Evolutionary conservation across 2,113 vertebrate species (phyloP), one percentile per base, ranked within the genome.

Genomic region (Psettodes erumei): DNA sequence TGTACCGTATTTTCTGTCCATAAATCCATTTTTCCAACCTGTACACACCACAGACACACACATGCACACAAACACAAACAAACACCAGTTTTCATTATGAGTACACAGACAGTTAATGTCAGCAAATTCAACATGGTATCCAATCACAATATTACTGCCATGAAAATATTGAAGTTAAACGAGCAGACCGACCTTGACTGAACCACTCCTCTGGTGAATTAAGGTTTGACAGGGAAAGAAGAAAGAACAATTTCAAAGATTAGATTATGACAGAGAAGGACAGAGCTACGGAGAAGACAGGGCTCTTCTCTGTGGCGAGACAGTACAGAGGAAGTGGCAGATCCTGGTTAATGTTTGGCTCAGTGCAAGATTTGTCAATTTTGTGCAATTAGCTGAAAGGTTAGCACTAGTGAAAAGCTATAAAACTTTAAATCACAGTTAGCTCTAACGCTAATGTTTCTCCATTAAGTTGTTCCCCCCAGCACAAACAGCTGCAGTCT

Each of bases 1-100:
- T 35, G 96, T 96, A 89, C 96, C 95, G 85, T 95, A 96, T 80
- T 97, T 96, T 79, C 93, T 95, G 93, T 98, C 96, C 90, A 91
- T 75, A 81, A 95, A 95, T 71, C 95, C 94, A 43, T 96, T 96
- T 88, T 95, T 96, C 93, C 96, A 97, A 82, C 97, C 97, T 99
- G 93, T n/a, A n/a, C 71, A 87, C 84, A 88, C 86, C 82, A 82
- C 92, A 86, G 78, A 86, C 40, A 83, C 81, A 88, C 58, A 85
- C 72, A 69, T 83, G 67, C 82, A 82, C 83, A 85, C 75, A 86
- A 68, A 87, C 55, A 82, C 61, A 83, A 48, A 79, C 86, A 88
- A 48, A 79, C 86, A 88, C 75, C 28, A n/a, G 9, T 80, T 68
- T 85, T 81, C 40, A 79, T 60, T 53, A 77, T 5, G 40, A 74